These are phyloP conservation scores for Eupsilia transversa DNA, from an alignment of 2,888 invertebrate species.

Conservation along the genomic window DNA sequence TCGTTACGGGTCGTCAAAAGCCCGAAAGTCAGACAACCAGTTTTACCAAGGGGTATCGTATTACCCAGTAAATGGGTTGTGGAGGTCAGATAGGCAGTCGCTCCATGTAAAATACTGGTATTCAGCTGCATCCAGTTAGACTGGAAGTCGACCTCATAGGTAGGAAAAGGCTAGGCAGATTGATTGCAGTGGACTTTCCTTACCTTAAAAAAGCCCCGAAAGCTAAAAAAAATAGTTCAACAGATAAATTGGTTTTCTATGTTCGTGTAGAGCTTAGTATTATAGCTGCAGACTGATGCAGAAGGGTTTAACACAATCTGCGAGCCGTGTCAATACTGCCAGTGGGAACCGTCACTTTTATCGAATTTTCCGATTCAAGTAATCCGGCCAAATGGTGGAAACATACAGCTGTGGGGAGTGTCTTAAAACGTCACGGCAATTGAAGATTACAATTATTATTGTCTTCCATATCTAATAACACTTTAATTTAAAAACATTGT, in stretches of 20 bases:
- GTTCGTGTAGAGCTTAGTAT: constrained; percentile 13
- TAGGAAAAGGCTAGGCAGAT: no score
- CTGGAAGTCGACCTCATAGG: no score
- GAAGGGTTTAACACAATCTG: constrained; percentile 44
- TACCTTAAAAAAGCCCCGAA: neutral
- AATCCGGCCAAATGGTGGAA: constrained; percentile 56
- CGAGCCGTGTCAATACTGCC: constrained; percentile 39
- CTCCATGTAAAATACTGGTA: no score
- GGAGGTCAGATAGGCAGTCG: no score
- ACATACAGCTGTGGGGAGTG: neutral
- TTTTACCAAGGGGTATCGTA: no score
- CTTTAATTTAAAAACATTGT: neutral
- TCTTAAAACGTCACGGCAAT: neutral
- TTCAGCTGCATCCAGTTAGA: no score
- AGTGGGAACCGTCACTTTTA: constrained; percentile 52
- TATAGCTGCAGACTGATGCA: constrained; percentile 6
- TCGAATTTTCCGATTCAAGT: constrained; percentile 68
- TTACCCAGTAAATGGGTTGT: no score
- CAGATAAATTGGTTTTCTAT: constrained; percentile 36
- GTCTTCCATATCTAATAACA: no score
- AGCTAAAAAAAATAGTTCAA: neutral
- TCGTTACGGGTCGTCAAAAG: no score
- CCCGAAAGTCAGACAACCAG: no score
- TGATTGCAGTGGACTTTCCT: neutral
- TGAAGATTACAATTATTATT: neutral